A percentile compares a stretch with the other conserved stretches of the same genome.
Conservation (phyloP, 2,113 vertebrate species). For the Amblyornis subalaris region DNA sequence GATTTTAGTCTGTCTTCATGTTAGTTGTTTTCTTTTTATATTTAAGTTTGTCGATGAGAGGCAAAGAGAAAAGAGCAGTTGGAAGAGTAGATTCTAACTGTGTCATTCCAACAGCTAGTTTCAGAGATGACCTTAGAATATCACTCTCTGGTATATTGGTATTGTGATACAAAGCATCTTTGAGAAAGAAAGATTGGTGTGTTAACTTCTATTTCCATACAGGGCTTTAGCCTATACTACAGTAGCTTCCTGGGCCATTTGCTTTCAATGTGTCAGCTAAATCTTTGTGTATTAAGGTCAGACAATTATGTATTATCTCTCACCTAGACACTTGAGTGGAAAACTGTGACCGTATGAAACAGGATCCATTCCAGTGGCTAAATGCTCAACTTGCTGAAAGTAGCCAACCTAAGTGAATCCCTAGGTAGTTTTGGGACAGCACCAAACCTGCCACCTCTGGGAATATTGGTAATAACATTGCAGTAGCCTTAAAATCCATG, state of each 20-base stretch:
- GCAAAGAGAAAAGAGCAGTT: not conserved
- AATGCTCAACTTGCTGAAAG: not conserved
- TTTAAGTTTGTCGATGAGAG: not conserved
- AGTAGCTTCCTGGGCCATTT: not conserved
- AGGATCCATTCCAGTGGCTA: not conserved
- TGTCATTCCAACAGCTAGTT: not conserved
- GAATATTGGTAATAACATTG: not conserved
- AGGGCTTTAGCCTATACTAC: not conserved
- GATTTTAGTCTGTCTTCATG: not conserved
- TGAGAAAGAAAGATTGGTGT: not conserved
- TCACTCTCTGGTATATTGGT: not conserved
- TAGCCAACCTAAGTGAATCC: not conserved
- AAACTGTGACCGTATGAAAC: not conserved
- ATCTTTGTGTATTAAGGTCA: not conserved
- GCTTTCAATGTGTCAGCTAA: not conserved
- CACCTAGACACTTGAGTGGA: rapidly evolving
- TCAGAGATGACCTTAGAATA: not conserved
- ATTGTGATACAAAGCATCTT: not conserved
- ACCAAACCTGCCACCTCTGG: not conserved
- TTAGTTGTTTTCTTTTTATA: not conserved
- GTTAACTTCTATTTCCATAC: not conserved
- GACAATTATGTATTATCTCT: not conserved
- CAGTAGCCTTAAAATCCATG: not conserved
- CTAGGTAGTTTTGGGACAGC: not conserved
- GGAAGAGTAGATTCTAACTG: not conserved